These are phyloP conservation scores for Australoheros facetus DNA, from an alignment of 2,797 vertebrate species.

Conservation along the genomic window DNA sequence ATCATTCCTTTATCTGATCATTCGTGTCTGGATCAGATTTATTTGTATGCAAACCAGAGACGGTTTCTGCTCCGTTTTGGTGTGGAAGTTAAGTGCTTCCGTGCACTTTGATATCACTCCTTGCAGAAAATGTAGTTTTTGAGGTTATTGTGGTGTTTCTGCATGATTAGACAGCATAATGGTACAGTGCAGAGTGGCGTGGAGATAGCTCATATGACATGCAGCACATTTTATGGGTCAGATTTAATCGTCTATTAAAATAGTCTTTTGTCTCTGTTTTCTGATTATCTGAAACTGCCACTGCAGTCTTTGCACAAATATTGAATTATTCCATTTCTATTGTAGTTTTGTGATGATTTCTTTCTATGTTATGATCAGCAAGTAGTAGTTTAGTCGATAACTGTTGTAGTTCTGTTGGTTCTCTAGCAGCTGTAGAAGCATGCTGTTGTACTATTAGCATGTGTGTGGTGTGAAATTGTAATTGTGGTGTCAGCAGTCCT, in stretches of 20 bases:
- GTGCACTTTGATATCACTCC: constrained; percentile 28
- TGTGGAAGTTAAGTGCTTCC: constrained; percentile 12
- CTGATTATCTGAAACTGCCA: background rate
- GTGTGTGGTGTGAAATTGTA: background rate
- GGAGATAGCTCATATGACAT: background rate
- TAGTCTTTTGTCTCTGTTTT: background rate
- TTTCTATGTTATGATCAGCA: background rate
- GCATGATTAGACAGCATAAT: constrained; percentile 19
- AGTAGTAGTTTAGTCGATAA: background rate
- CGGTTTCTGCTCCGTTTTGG: constrained; percentile 13
- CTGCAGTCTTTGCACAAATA: background rate
- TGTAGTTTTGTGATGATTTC: background rate
- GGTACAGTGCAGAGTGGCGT: background rate
- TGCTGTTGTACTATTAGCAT: background rate
- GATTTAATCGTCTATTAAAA: constrained; percentile 31
- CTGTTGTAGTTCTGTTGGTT: background rate
- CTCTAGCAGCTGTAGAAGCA: background rate
- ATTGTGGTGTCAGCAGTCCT: background rate
- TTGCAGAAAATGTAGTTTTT: constrained; percentile 9
- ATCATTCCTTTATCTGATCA: constrained; percentile 65
- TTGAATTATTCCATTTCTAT: background rate
- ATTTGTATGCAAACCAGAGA: constrained; percentile 59
- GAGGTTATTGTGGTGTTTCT: constrained; percentile 5
- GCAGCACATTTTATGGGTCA: constrained; percentile 24
- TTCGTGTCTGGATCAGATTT: constrained; percentile 43